Percentiles rank a stretch among this genome's conserved stretches.
Conservation (phyloP, 2,797 vertebrate genomes). For the Sylvia borin region DNA sequence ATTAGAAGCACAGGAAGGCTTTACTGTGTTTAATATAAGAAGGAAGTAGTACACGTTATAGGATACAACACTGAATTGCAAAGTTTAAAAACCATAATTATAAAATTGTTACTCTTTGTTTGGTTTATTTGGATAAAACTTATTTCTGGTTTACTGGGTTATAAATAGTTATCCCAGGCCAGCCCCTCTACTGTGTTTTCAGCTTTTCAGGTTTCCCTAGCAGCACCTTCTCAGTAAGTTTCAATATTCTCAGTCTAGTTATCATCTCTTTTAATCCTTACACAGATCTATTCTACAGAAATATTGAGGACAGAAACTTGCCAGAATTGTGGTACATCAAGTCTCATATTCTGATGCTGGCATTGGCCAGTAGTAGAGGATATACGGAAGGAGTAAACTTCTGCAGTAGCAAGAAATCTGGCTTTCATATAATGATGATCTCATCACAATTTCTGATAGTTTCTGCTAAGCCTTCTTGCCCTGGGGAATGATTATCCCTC, state of each 20-base stretch:
- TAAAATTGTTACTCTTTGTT: neutral
- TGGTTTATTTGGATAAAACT: neutral
- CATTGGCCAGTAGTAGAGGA: neutral
- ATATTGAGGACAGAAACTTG: neutral
- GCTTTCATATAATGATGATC: neutral
- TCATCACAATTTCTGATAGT: neutral
- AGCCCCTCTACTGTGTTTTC: neutral
- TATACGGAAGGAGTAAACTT: neutral
- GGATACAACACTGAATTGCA: neutral
- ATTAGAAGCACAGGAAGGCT: neutral
- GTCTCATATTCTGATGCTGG: neutral
- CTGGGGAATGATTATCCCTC: neutral
- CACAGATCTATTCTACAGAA: neutral
- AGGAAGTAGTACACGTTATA: neutral
- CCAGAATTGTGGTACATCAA: neutral
- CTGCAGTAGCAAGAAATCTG: neutral
- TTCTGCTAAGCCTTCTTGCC: neutral
- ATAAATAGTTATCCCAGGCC: neutral
- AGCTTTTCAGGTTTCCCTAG: neutral
- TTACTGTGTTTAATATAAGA: neutral
- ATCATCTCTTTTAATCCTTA: neutral
- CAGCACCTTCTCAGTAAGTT: neutral
- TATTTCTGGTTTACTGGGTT: neutral
- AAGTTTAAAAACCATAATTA: neutral
- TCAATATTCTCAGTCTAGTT: neutral